Evolutionary conservation across 1,140 invertebrate genomes (phyloP), one percentile per base, ranked within the genome.

Genomic region (Drosophila malerkotliana): DNA sequence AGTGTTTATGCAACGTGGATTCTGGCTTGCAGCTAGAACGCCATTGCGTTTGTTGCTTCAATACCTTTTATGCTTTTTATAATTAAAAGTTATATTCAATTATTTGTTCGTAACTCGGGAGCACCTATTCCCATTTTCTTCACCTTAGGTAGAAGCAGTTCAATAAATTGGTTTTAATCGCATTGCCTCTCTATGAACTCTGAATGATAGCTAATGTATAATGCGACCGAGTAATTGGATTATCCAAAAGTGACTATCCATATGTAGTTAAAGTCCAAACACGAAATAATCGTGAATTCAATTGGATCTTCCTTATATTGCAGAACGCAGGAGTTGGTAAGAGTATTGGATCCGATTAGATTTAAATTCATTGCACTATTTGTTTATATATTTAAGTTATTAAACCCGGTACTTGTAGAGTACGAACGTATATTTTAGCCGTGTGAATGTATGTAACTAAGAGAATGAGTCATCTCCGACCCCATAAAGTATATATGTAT

Each of bases 71-170:
- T 39, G 47, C 56, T 59, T 37, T 37, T 37, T 37, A 74, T 84
- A 84, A 84, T 84, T 85, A 49, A 85, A 80, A 81, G 84, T 85
- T 63, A 85, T 85, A 85, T 87, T 84, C 77, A 80, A 85, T 85
- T 85, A 81, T 69, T 77, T 77, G 73, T 85, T 62, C 81, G 81
- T 77, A 77, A 77, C 81, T 61, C 62, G 52, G 45, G 30, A 57
- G 48, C 72, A 47, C 57, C 78, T 63, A 76, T 44, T 58, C 21
- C 69, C 77, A 48, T 15, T 21, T 53, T 51, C 55, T 54, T 30
- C 37, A 21, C 14, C 8, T n/a, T 21, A 48, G n/a, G 15, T 34
- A 44, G 34, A 45, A 41, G 28, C 30, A 30, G 56, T 45, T 58
- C 73, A 77, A 59, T 62, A 60, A 82, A 69, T 82, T 78, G 72